Evolutionary conservation across 2,888 invertebrate genomes (phyloP).

Genomic region (Cyaniris semiargus): DNA sequence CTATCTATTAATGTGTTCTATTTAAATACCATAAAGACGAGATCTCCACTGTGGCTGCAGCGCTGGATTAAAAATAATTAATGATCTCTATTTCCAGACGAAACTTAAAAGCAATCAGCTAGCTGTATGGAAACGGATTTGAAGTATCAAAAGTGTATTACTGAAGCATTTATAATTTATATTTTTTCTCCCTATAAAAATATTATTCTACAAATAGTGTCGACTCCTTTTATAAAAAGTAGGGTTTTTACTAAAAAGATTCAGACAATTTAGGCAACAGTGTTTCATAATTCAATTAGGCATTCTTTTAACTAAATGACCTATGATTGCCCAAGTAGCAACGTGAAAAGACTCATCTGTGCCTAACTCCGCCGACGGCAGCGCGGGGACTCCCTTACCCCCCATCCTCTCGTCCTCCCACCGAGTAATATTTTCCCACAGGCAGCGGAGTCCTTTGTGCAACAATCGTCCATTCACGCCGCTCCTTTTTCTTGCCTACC

Average conservation of each 20-base stretch:
- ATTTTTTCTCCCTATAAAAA: not conserved
- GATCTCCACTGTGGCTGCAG: not conserved
- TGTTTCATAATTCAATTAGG: not conserved
- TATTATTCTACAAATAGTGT: not conserved
- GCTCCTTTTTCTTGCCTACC: conserved; percentile 35
- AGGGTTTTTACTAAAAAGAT: not conserved
- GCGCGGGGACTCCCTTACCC: conserved; percentile 10
- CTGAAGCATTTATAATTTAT: not conserved
- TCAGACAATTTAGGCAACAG: not conserved
- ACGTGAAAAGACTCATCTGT: conserved; percentile 12
- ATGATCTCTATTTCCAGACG: conserved; percentile 42
- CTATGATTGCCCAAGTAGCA: not conserved
- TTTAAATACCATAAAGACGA: conserved; percentile 12
- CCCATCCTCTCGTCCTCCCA: conserved; percentile 30
- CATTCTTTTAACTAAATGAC: not conserved
- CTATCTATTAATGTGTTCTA: conserved; percentile 15
- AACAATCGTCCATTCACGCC: conserved; percentile 40
- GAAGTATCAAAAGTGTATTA: conserved; percentile 5
- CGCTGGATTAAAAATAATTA: conserved; percentile 46
- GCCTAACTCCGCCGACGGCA: not conserved
- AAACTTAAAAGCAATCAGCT: not conserved
- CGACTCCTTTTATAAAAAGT: not conserved
- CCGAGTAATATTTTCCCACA: conserved; percentile 40
- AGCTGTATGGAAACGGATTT: not conserved
- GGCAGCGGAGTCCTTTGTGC: conserved; percentile 37